Conservation (phyloP, 2,797 vertebrate genomes). For the Muraenolepis orangiensis region DNA sequence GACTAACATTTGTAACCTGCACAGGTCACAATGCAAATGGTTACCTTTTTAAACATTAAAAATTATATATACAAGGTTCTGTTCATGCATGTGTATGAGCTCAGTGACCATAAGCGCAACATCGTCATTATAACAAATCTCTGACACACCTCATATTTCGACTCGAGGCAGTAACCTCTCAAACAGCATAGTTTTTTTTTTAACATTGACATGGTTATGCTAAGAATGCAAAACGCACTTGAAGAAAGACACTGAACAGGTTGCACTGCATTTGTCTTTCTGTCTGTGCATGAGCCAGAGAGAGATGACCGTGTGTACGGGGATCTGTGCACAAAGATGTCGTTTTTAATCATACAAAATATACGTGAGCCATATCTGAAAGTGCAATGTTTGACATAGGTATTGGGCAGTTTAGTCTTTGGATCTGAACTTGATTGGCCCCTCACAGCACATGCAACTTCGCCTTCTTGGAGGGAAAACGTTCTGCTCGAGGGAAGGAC, state of each 20-base stretch:
- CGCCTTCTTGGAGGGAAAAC: conserved; percentile 76
- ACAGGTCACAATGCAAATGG: not conserved
- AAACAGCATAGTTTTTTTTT: not conserved
- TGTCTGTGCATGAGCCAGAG: not conserved
- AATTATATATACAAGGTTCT: too few species aligned
- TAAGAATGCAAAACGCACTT: conserved; percentile 40
- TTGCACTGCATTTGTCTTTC: conserved; percentile 63
- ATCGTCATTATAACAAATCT: not conserved
- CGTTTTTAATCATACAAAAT: not conserved
- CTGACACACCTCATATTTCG: conserved; percentile 12
- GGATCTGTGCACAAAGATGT: not conserved
- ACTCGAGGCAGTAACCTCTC: not conserved
- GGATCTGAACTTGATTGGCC: not conserved
- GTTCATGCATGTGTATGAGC: too few species aligned
- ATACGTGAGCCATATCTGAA: not conserved
- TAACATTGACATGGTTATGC: not conserved
- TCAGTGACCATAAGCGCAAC: not conserved
- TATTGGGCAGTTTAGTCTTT: not conserved
- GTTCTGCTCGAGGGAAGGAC: conserved; percentile 75
- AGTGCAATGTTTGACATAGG: not conserved
- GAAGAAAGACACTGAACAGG: conserved; percentile 45
- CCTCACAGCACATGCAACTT: conserved; percentile 77
- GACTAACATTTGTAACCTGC: not conserved
- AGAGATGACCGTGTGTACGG: not conserved
- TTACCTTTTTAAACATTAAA: not conserved